Evolutionary conservation across 1,140 invertebrate species (phyloP), one percentile per base, ranked within the genome.

Genomic region (Maniola jurtina): DNA sequence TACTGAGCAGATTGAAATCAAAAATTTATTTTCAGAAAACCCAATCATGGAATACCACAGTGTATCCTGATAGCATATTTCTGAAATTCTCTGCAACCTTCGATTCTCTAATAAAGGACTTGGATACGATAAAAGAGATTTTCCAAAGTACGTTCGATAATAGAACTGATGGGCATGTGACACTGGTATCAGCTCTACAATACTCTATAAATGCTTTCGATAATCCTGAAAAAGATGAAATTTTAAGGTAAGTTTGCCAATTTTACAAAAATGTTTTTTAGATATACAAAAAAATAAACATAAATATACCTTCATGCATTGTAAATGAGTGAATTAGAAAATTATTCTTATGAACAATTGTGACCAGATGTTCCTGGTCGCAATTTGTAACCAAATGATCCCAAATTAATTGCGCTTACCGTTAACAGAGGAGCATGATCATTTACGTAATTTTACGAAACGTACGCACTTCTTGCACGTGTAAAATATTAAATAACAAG

Each of bases 201-300:
- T 80, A 91, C 61, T 74, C 77, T 8, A 61, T 81, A 2, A 65
- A 83, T 2, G 54, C 72, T 0, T 77, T 90, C 11, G 90, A 92
- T 69, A 83, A 86, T 70, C 87, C 87, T n/a, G 81, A 92, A 6
- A 88, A 88, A 54, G 87, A 91, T 73, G 64, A 84, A 15, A 90
- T 92, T 58, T 74, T 91, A 9, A 91, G 86, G 92, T 92, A 78
- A 70, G 76, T 65, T 54, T 6, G n/a, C 45, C 14, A 5, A 6
- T 56, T 55, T 35, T 16, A 6, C n/a, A 35, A 40, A 38, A 58
- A 34, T 5, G 6, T 58, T 50, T 14, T 15, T 38, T 57, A 45
- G 9, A 25, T 2, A 25, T 25, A 25, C 25, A 4, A 25, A 25
- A 25, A 25, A 25, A 2, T 25, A 25, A 1, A 25, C 25, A 25